Conservation (phyloP, 2,797 vertebrate species). For the Scolopax rusticola region DNA sequence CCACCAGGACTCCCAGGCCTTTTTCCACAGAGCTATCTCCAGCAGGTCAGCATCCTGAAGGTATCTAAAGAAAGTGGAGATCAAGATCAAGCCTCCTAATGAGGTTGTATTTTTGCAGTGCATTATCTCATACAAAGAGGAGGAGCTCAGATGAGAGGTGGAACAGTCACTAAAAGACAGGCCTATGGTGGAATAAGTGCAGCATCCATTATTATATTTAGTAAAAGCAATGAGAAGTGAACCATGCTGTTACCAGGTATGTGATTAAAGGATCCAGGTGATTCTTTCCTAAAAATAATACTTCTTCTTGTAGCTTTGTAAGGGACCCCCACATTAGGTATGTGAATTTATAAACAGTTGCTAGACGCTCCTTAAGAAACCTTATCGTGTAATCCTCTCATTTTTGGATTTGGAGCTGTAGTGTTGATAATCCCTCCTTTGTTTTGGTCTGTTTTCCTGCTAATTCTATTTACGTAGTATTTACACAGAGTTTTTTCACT, state of each 20-base stretch:
- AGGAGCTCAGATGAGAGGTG: background rate
- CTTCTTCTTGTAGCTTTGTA: background rate
- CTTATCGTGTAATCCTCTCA: background rate
- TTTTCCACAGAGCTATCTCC: no score
- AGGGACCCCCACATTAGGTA: background rate
- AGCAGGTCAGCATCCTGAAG: background rate
- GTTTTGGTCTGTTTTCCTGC: background rate
- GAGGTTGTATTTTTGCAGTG: background rate
- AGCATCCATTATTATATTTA: background rate
- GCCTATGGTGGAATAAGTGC: background rate
- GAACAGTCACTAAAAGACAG: background rate
- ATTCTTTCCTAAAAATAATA: background rate
- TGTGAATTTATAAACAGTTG: background rate
- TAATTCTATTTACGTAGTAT: background rate
- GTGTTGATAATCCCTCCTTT: background rate
- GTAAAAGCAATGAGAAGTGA: background rate
- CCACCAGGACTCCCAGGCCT: no score
- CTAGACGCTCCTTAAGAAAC: background rate
- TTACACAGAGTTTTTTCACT: background rate
- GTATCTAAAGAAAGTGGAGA: background rate
- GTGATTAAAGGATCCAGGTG: background rate
- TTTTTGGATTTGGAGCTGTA: background rate
- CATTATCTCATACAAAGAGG: background rate
- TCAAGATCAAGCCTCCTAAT: background rate
- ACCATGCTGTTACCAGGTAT: background rate